phyloP scores from a whole-genome alignment of 2,888 invertebrate species.

The Rapana venosa region DNA sequence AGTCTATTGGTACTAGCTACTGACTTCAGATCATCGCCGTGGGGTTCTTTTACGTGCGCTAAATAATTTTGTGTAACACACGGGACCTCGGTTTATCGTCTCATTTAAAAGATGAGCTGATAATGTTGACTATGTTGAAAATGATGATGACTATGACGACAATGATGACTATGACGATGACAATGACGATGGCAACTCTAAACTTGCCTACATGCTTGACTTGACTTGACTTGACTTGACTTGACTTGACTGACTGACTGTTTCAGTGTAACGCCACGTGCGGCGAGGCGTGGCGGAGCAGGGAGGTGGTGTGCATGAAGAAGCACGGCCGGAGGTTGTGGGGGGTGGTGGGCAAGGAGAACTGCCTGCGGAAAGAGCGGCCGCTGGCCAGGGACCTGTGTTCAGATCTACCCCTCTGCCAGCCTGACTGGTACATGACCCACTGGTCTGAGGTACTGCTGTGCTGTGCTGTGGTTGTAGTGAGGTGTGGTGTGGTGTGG shows the following conservation, averaged over 20 bases:
- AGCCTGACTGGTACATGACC: conserved; percentile 87
- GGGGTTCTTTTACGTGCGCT: no score
- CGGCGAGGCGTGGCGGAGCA: conserved; percentile 82
- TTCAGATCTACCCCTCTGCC: conserved; percentile 81
- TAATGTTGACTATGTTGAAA: no score
- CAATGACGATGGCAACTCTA: no score
- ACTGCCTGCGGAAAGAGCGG: conserved; percentile 82
- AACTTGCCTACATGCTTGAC: no score
- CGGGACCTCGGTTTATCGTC: no score
- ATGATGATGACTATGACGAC: no score
- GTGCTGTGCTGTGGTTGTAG: not conserved
- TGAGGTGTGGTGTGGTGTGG: not conserved
- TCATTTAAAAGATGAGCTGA: no score
- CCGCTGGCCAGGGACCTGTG: conserved; percentile 86
- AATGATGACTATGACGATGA: no score
- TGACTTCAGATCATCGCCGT: no score
- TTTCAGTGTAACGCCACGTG: conserved; percentile 81
- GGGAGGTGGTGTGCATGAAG: conserved; percentile 85
- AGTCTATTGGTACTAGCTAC: no score
- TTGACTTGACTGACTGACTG: not conserved
- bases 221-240: no score
- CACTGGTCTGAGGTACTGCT: conserved; percentile 85
- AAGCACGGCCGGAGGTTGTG: conserved; percentile 52
- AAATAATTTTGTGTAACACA: no score
- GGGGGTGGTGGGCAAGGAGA: conserved; percentile 73